phyloP scores from a whole-genome alignment of 1,140 invertebrate species.

The Bombus cullumanus region DNA sequence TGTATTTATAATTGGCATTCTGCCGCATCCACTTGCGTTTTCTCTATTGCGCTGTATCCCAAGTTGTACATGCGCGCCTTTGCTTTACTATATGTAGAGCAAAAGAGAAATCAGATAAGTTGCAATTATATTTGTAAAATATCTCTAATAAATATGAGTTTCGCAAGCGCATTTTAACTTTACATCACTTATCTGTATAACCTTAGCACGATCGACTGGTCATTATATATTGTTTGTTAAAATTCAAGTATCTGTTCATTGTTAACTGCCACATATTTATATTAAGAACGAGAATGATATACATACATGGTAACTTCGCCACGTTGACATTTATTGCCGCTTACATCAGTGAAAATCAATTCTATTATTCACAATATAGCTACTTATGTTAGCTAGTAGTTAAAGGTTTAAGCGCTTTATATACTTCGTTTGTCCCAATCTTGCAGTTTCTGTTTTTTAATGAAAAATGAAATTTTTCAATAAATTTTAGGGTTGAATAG shows the following conservation, averaged over 20 bases:
- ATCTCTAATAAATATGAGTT: neutral
- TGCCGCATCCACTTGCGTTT: neutral
- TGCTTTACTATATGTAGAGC: neutral
- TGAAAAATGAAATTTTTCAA: no score
- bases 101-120: slow-evolving; percentile 29
- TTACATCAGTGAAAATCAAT: neutral
- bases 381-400: neutral
- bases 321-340: neutral
- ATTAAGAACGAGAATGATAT: no score
- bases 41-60: slow-evolving; percentile 16
- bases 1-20: slow-evolving; percentile 4
- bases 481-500: no score
- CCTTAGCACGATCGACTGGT: neutral
- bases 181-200: neutral
- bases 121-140: neutral
- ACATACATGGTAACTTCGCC: neutral
- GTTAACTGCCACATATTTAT: neutral
- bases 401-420: no score
- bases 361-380: neutral
- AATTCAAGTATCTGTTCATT: neutral
- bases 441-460: no score
- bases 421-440: no score
- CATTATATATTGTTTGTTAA: neutral
- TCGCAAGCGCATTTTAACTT: neutral
- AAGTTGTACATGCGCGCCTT: neutral